Base-by-base conservation (phyloP, 2,797 vertebrate genomes). In the Nothura maculosa region DNA sequence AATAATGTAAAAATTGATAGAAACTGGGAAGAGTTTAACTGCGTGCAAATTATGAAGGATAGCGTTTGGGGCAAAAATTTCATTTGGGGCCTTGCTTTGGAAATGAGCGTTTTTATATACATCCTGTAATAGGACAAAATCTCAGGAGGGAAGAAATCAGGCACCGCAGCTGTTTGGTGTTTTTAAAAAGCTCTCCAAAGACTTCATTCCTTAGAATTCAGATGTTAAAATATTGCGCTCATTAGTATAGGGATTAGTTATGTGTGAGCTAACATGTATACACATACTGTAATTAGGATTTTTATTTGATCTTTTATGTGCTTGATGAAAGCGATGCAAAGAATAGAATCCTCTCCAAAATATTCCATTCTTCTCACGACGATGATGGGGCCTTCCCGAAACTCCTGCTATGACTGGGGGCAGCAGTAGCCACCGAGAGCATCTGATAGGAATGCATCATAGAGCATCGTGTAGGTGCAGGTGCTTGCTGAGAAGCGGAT, bases 161-260 rank as follows among this genome's bases (percentile, higher is more conserved):
- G 92, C 67, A 73, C 77, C 87, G 70, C 92, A 89, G 81, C 69
- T 92, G 82, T 82, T 68, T 79, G 70, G 45, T 82, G 77, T 24
- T 90, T 81, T 84, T 67, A 73, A 52, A 89, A 79, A 86, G 55
- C 89, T 96, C 92, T 95, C 94, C 36, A 15, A 93, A 92, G 92
- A 57, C 25, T 36, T 7, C 18, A 45, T 84, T 94, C 72, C 92
- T 72, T 68, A 3, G 25, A 87, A 92, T 86, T 74, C 77, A 67
- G 24, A 79, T 7, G 2, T 79, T 91, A 52, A 86, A 95, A 84
- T 55, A 45, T 50, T 11, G 45, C n/a, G 7, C 40, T 94, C 40
- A 2, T 87, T 89, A 91, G 88, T 60, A 1, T 11, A 57, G 70
- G 82, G 89, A 77, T 81, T 91, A 69, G 85, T 86, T 81, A 47